Percentiles rank a stretch among this genome's conserved stretches.
Evolutionary conservation across 2,113 vertebrate species (phyloP).

Genomic region (Axis porcinus): DNA sequence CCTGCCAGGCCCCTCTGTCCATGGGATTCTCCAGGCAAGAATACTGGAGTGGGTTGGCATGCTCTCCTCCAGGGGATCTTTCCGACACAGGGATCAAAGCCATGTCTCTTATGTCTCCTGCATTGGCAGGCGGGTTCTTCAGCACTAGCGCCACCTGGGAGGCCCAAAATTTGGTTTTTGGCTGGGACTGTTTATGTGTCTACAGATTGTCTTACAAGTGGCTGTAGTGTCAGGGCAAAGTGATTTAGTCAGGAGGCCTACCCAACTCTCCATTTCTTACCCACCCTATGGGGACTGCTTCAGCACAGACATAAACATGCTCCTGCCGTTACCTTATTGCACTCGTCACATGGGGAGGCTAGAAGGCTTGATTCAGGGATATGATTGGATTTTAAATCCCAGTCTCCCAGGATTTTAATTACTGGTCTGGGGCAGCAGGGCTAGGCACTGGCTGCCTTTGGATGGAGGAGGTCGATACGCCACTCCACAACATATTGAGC

Average conservation of each 20-base stretch:
- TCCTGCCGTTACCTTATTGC: constrained; percentile 74
- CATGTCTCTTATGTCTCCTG: not conserved
- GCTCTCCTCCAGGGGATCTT: not conserved
- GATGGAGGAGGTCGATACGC: constrained; percentile 80
- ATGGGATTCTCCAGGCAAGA: not conserved
- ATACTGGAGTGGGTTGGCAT: not conserved
- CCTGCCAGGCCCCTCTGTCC: not conserved
- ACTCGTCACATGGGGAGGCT: constrained; percentile 64
- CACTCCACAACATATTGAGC: constrained; percentile 82
- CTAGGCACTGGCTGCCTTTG: constrained; percentile 74
- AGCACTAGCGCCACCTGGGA: not conserved
- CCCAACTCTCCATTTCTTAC: constrained; percentile 63
- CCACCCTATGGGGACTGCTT: constrained; percentile 69
- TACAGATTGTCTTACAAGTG: constrained; percentile 57
- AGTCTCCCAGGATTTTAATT: constrained; percentile 83
- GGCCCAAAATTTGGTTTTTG: constrained; percentile 51
- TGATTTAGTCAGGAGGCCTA: constrained; percentile 61
- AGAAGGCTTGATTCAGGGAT: constrained; percentile 54
- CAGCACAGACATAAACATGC: constrained; percentile 69
- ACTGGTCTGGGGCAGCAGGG: constrained; percentile 77
- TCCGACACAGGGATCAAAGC: not conserved
- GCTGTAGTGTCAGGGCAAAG: constrained; percentile 40
- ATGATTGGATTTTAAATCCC: constrained; percentile 82
- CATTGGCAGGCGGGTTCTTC: not conserved
- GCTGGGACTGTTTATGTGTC: constrained; percentile 50